phyloP scores from a whole-genome alignment of 2,888 invertebrate species.

The Patella ulyssiponensis region DNA sequence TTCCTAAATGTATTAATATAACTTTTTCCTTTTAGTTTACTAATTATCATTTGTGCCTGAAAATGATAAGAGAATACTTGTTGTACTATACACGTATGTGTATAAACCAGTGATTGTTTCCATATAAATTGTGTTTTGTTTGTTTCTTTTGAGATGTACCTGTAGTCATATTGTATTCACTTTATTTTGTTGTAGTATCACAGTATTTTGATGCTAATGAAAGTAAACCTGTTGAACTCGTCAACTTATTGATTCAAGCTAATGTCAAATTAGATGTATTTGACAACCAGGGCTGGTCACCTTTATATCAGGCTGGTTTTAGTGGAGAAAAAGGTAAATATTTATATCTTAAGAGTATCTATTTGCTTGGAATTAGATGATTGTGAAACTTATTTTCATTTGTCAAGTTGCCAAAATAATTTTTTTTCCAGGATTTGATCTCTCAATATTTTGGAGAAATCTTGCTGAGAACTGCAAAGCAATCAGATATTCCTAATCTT shows the following conservation, averaged over 20 bases:
- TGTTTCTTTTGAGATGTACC: constrained; percentile 6
- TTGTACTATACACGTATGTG: too few species aligned
- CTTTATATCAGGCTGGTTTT: constrained; percentile 65
- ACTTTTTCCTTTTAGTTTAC: background rate
- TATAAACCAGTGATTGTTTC: background rate
- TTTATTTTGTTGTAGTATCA: constrained; percentile 44
- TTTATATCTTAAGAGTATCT: too few species aligned
- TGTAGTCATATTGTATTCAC: background rate
- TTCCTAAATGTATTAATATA: background rate
- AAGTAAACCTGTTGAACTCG: constrained; percentile 42
- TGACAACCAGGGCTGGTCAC: constrained; percentile 63
- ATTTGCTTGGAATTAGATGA: too few species aligned
- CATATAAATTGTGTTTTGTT: constrained; percentile 16
- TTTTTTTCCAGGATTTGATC: too few species aligned
- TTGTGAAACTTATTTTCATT: too few species aligned
- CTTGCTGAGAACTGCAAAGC: too few species aligned
- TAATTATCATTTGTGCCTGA: too few species aligned
- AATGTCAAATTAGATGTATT: constrained; percentile 60
- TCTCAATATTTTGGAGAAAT: too few species aligned
- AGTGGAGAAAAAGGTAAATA: constrained; percentile 63
- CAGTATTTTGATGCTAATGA: constrained; percentile 55
- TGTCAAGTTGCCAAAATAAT: too few species aligned
- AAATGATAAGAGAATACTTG: too few species aligned
- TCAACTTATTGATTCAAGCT: constrained; percentile 55
- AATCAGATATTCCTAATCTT: too few species aligned